Percentiles rank a stretch among this genome's conserved stretches.
Evolutionary conservation across 2,888 invertebrate species (phyloP).

Genomic region (Dasysyrphus albostriatus): DNA sequence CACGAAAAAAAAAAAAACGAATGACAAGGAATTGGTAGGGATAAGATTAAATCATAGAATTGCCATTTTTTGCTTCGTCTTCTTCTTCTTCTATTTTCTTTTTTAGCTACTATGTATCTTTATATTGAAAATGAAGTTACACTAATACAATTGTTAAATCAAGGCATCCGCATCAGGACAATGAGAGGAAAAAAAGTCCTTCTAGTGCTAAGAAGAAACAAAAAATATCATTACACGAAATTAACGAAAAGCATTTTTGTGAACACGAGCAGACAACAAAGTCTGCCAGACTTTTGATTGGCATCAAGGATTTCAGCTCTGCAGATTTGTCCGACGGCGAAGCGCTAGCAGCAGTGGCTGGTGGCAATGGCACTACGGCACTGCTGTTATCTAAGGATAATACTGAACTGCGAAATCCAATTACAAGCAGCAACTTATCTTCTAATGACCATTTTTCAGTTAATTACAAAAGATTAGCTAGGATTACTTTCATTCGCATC

Average conservation of each 20-base stretch:
- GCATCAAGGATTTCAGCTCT: constrained; percentile 37
- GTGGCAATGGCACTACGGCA: background rate
- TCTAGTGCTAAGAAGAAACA: background rate
- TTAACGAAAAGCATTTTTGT: constrained; percentile 45
- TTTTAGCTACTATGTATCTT: background rate
- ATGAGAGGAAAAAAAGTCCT: background rate
- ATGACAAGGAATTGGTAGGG: constrained; percentile 38
- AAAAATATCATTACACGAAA: constrained; percentile 35
- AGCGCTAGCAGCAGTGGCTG: too few relatives aligned
- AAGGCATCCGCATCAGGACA: constrained; percentile 20
- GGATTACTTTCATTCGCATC: constrained; percentile 76
- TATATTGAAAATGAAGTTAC: constrained; percentile 28
- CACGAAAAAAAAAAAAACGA: background rate
- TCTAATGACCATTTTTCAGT: constrained; percentile 82
- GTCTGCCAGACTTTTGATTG: constrained; percentile 48
- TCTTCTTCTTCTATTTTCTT: background rate
- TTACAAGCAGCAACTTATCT: constrained; percentile 79
- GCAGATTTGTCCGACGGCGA: background rate
- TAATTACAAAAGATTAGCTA: constrained; percentile 81
- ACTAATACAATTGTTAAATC: constrained; percentile 24
- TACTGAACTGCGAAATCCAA: constrained; percentile 62
- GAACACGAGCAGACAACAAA: constrained; percentile 34
- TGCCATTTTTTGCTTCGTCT: constrained; percentile 10
- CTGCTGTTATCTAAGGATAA: constrained; percentile 35
- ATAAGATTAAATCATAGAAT: constrained; percentile 53